Conservation (phyloP, 1,140 invertebrate species). For the Camponotus floridanus region DNA sequence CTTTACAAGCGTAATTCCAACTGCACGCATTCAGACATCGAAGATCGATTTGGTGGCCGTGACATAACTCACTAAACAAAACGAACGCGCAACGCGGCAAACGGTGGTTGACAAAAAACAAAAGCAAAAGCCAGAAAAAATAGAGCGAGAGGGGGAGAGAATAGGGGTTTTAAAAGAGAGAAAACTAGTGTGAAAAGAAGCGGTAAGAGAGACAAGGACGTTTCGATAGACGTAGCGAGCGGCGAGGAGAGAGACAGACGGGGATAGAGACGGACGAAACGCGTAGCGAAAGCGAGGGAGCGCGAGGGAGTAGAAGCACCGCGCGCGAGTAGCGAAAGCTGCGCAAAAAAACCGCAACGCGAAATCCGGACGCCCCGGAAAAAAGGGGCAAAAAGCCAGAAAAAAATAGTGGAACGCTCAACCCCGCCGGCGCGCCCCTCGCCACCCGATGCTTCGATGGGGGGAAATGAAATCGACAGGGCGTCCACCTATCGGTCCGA, state of each 20-base stretch:
- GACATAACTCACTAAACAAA: constrained; percentile 65
- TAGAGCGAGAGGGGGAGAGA: constrained; percentile 42
- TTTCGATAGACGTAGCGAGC: constrained; percentile 24
- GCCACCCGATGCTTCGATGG: constrained; percentile 45
- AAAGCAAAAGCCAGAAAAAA: constrained; percentile 62
- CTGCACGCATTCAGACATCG: constrained; percentile 50
- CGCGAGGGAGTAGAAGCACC: constrained; percentile 21
- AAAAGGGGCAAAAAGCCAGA: constrained; percentile 72
- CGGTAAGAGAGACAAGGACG: constrained; percentile 20
- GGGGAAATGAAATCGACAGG: constrained; percentile 82
- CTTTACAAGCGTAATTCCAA: constrained; percentile 47
- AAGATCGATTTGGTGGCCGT: constrained; percentile 63
- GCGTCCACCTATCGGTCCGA: constrained; percentile 82
- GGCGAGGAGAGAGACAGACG: constrained; percentile 25
- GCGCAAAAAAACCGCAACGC: constrained; percentile 76
- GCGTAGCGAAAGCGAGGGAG: constrained; percentile 45
- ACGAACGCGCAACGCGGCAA: constrained; percentile 59
- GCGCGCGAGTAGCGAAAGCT: constrained; percentile 72
- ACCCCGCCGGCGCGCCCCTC: constrained; percentile 58
- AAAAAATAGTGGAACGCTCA: constrained; percentile 75
- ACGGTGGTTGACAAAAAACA: constrained; percentile 63
- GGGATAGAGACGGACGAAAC: constrained; percentile 26
- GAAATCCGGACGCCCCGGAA: constrained; percentile 70
- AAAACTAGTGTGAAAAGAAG: constrained; percentile 56
- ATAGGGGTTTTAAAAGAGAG: not conserved